Evolutionary conservation across 1,140 invertebrate genomes (phyloP).

Genomic region (Nomia melanderi): DNA sequence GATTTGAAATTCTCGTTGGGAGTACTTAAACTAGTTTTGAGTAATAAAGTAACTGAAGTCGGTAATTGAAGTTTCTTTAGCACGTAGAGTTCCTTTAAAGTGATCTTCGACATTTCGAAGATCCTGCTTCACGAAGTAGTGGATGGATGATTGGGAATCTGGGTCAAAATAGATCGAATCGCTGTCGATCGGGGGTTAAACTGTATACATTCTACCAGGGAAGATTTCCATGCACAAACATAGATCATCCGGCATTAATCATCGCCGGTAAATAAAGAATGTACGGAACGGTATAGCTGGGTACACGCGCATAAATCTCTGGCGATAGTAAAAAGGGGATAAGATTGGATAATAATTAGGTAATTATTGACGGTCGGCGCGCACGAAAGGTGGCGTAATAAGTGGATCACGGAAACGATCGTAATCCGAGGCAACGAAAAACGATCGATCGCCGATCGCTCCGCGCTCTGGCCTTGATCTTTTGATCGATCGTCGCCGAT

Average conservation of each 20-base stretch:
- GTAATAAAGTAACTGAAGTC: no score
- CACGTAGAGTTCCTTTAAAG: no score
- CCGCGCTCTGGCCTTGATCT: slow-evolving; percentile 53
- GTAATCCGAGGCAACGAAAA: slow-evolving; percentile 41
- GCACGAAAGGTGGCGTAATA: slow-evolving; percentile 37
- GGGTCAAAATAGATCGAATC: no score
- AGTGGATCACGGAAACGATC: slow-evolving; percentile 48
- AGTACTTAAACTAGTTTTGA: no score
- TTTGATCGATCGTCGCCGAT: slow-evolving; percentile 60
- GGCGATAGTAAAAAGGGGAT: background rate
- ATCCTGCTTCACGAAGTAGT: no score
- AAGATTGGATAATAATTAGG: slow-evolving; percentile 42
- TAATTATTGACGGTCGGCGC: slow-evolving; percentile 30
- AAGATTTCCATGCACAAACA: no score
- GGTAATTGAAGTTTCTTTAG: no score
- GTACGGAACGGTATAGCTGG: background rate
- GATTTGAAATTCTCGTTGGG: no score
- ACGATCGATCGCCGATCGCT: slow-evolving; percentile 21
- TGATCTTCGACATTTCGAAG: no score
- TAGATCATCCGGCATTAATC: background rate
- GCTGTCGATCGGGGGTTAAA: no score
- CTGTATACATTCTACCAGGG: no score
- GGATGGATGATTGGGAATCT: no score
- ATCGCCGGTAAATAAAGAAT: background rate
- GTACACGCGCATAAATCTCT: background rate